Conservation (phyloP, 2,888 invertebrate genomes). For the Cyclophora albipunctata region DNA sequence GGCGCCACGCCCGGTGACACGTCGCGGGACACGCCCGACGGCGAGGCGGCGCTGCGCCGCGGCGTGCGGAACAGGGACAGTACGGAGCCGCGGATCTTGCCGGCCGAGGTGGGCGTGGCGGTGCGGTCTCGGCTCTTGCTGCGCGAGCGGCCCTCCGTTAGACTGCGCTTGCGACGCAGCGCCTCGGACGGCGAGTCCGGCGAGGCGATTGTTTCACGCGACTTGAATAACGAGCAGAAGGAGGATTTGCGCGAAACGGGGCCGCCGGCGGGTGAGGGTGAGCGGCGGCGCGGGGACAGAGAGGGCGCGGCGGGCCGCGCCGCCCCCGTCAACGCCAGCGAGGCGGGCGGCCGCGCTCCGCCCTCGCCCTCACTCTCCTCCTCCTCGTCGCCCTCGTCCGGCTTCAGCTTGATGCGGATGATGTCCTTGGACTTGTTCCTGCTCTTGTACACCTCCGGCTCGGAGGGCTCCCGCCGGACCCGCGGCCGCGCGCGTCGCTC, state of each 20-base stretch:
- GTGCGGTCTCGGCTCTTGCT: slow-evolving; percentile 80
- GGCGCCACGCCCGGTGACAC: slow-evolving; percentile 44
- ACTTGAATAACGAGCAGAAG: slow-evolving; percentile 86
- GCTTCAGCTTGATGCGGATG: slow-evolving; percentile 82
- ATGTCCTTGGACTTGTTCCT: slow-evolving; percentile 52
- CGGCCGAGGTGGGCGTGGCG: slow-evolving; percentile 71
- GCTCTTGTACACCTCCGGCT: slow-evolving; percentile 49
- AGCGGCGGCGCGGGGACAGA: slow-evolving; percentile 31
- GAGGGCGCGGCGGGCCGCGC: slow-evolving; percentile 54
- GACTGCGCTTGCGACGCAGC: slow-evolving; percentile 55
- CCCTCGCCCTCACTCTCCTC: slow-evolving; percentile 44
- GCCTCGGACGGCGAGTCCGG: slow-evolving; percentile 77
- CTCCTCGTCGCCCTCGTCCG: slow-evolving; percentile 82
- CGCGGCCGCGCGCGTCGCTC: slow-evolving; percentile 47
- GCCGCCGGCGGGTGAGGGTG: slow-evolving; percentile 81
- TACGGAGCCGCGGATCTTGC: slow-evolving; percentile 79
- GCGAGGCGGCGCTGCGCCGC: slow-evolving; percentile 43
- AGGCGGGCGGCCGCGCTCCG: slow-evolving; percentile 33
- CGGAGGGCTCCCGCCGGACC: slow-evolving; percentile 44
- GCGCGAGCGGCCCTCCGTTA: slow-evolving; percentile 71
- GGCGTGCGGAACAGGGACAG: slow-evolving; percentile 80
- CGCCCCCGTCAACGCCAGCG: slow-evolving; percentile 22
- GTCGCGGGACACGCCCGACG: slow-evolving; percentile 39
- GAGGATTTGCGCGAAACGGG: slow-evolving; percentile 85
- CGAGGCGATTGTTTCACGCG: slow-evolving; percentile 79